Conservation (phyloP, 2,888 invertebrate genomes). For the Podabrus alpinus region DNA sequence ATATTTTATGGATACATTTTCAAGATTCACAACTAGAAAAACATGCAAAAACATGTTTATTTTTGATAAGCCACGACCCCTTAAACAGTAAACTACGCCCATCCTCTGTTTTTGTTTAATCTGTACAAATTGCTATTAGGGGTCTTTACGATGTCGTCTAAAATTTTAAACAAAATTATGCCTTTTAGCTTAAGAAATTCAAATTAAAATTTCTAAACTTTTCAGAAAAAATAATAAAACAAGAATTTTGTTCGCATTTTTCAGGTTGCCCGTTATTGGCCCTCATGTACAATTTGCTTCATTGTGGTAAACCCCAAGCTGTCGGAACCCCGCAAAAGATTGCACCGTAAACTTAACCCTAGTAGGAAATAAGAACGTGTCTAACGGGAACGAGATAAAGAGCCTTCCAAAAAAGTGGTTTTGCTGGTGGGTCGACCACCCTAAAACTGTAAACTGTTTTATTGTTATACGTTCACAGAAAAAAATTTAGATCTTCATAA, state of each 20-base stretch:
- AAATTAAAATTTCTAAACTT: too few species aligned
- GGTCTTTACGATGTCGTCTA: too few species aligned
- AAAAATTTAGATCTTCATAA: background rate
- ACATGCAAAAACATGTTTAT: too few species aligned
- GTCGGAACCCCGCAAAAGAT: background rate
- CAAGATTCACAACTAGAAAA: too few species aligned
- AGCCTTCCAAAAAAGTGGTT: background rate
- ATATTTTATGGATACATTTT: too few species aligned
- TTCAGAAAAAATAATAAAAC: too few species aligned
- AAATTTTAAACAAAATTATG: too few species aligned
- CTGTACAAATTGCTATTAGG: too few species aligned
- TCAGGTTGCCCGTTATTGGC: background rate
- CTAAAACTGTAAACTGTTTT: background rate
- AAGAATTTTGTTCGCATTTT: background rate
- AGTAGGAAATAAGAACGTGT: background rate
- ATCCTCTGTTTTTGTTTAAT: too few species aligned
- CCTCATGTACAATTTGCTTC: background rate
- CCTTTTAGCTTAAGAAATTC: too few species aligned
- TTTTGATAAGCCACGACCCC: too few species aligned
- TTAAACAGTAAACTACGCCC: too few species aligned
- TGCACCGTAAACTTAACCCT: background rate
- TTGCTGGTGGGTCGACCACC: background rate
- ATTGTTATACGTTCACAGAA: background rate
- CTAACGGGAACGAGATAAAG: background rate
- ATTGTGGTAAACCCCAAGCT: background rate